phyloP scores from a whole-genome alignment of 2,888 invertebrate genomes.

The Orthonevra nobilis region DNA sequence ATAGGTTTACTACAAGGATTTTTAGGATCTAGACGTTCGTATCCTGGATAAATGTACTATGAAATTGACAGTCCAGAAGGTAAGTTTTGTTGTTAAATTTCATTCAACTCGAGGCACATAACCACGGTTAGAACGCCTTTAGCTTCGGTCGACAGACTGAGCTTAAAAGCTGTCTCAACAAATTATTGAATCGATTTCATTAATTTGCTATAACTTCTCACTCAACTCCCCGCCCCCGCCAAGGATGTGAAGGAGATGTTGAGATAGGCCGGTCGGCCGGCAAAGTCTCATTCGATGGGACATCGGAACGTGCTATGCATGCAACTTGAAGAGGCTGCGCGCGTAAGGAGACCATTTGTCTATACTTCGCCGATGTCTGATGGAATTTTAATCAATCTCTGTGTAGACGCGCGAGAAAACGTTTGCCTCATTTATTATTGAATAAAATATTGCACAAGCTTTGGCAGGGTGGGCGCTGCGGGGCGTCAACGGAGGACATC shows the following conservation, averaged over 20 bases:
- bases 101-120: neutral
- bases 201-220: constrained; percentile 62
- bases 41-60: constrained; percentile 79
- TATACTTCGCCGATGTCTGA: constrained; percentile 59
- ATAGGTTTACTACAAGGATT: too few species aligned
- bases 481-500: neutral
- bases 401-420: constrained; percentile 65
- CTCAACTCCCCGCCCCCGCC: constrained; percentile 52
- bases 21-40: constrained; percentile 42
- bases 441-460: constrained; percentile 63
- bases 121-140: too few species aligned
- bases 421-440: constrained; percentile 67
- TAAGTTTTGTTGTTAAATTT: constrained; percentile 71
- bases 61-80: constrained; percentile 80
- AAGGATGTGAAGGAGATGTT: too few species aligned
- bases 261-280: constrained; percentile 62
- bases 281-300: constrained; percentile 43
- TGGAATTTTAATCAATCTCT: constrained; percentile 69
- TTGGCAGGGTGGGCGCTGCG: neutral
- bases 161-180: constrained; percentile 71
- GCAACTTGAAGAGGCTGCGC: constrained; percentile 25
- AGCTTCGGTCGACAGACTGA: constrained; percentile 19
- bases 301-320: constrained; percentile 54
- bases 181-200: constrained; percentile 72
- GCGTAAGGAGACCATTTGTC: constrained; percentile 30